Base-by-base conservation (phyloP, 1,140 invertebrate genomes). In the Hermetia illucens region DNA sequence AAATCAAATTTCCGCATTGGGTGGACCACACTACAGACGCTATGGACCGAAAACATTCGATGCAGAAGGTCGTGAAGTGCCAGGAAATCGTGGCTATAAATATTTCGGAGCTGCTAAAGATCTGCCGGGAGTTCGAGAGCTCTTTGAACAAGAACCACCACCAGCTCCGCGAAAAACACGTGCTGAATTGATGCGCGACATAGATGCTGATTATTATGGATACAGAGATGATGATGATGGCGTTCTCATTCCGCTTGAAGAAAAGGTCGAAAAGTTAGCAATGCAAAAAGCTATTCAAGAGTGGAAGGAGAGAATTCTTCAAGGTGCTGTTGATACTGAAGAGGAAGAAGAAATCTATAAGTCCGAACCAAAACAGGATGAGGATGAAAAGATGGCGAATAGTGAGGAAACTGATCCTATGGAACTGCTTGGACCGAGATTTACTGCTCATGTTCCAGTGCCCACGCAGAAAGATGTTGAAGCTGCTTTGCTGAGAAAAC, bases 61-160 rank as follows among this genome's bases (percentile, higher is more conserved):
- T 62, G 82, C 90, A 48, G 91, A 96, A 64, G 90, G 89, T 1
- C 84, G 89, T 54, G 96, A 98, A 70, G 92, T 97, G 0, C 91
- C 93, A 1, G 93, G 95, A 21, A 96, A 95, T 65, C 74, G 89
- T 51, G 95, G 96, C 0, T 99, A 99, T 58, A 97, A 98, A 66
- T 99, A 99, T 66, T 99, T 99, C 66, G 96, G 95, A 37, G 96
- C 95, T 22, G 93, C 95, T 1, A 95, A 97, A 65, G 94, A 98
- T 67, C 67, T 99, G 48, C 96, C 96, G 15, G 83, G 96, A 30
- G 96, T 99, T 6, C 69, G 92, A 43, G 95, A 98, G 63, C 60
- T 99, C 9, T 99, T 99, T 69, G 89, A 97, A 61, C 87, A 96
- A 61, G 90, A 94, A 61, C 85, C 89, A 16, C 86, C 87, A 5